These are phyloP conservation scores for Chlorospingus flavigularis DNA, from an alignment of 2,797 vertebrate species.

Conservation along the genomic window DNA sequence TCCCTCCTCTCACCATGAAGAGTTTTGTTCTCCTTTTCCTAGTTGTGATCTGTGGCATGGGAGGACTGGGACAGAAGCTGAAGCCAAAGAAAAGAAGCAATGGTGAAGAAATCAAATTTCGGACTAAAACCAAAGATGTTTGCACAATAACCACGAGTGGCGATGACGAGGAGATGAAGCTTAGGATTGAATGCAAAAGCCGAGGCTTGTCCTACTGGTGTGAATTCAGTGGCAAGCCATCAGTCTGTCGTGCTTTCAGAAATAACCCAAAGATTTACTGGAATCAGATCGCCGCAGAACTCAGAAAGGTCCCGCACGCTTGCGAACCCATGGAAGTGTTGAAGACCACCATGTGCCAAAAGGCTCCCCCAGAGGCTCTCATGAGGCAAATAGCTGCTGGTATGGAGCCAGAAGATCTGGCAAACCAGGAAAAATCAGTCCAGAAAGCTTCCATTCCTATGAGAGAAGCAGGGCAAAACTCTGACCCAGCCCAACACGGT, in stretches of 20 bases:
- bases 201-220: slow-evolving; percentile 79
- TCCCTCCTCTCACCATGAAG: slow-evolving; percentile 74
- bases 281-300: slow-evolving; percentile 77
- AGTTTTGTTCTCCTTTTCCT: slow-evolving; percentile 64
- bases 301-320: slow-evolving; percentile 77
- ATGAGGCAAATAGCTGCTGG: slow-evolving; percentile 72
- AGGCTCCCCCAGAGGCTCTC: slow-evolving; percentile 72
- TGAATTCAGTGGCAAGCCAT: slow-evolving; percentile 80
- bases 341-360: slow-evolving; percentile 82
- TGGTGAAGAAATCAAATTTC: slow-evolving; percentile 80
- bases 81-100: slow-evolving; percentile 62
- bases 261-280: slow-evolving; percentile 82
- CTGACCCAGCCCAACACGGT: neutral
- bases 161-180: slow-evolving; percentile 58
- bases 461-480: neutral
- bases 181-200: slow-evolving; percentile 77
- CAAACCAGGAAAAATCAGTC: neutral
- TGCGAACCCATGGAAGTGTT: slow-evolving; percentile 72
- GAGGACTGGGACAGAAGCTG: slow-evolving; percentile 68
- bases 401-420: slow-evolving; percentile 39
- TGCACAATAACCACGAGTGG: slow-evolving; percentile 77
- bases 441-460: neutral
- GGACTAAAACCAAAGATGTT: slow-evolving; percentile 75
- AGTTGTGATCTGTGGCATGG: slow-evolving; percentile 69
- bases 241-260: slow-evolving; percentile 77